Evolutionary conservation across 2,888 invertebrate genomes (phyloP).

Genomic region (Brachylomia viminalis): DNA sequence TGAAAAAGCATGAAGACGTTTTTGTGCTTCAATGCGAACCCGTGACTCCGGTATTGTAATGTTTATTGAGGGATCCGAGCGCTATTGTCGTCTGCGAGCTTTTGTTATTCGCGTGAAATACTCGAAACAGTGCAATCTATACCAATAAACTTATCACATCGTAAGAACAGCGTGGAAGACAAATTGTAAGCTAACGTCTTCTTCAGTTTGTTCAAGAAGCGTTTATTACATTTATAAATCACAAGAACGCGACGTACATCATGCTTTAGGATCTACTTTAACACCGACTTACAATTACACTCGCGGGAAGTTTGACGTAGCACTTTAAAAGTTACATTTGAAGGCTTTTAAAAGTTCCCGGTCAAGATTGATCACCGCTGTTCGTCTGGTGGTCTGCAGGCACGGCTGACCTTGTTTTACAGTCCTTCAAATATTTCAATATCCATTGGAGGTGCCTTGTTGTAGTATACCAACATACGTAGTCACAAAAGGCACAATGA

Average conservation of each 20-base stretch:
- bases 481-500: constrained; percentile 15
- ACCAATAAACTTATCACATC: constrained; percentile 40
- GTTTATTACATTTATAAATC: constrained; percentile 44
- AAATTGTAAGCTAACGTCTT: constrained; percentile 23
- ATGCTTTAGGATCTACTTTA: constrained; percentile 38
- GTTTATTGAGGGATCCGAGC: constrained; percentile 37
- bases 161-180: constrained; percentile 24
- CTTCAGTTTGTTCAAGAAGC: constrained; percentile 1
- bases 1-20: constrained; percentile 35
- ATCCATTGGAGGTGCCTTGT: constrained; percentile 58
- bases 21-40: constrained; percentile 29
- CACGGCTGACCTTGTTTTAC: constrained; percentile 69
- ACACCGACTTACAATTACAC: constrained; percentile 36
- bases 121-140: constrained; percentile 19
- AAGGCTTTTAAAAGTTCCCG: constrained; percentile 69
- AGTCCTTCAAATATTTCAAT: constrained; percentile 69
- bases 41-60: constrained; percentile 34
- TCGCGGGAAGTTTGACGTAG: constrained; percentile 38
- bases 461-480: constrained; percentile 21
- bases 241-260: constrained; percentile 35
- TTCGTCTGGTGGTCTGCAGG: constrained; percentile 66
- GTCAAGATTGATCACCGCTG: constrained; percentile 74
- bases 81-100: constrained; percentile 32
- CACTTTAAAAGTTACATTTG: constrained; percentile 61
- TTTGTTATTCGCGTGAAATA: constrained; percentile 39